Percentiles rank a stretch among this genome's conserved stretches.
phyloP scores from a whole-genome alignment of 2,888 invertebrate species.

The Urechis unicinctus region DNA sequence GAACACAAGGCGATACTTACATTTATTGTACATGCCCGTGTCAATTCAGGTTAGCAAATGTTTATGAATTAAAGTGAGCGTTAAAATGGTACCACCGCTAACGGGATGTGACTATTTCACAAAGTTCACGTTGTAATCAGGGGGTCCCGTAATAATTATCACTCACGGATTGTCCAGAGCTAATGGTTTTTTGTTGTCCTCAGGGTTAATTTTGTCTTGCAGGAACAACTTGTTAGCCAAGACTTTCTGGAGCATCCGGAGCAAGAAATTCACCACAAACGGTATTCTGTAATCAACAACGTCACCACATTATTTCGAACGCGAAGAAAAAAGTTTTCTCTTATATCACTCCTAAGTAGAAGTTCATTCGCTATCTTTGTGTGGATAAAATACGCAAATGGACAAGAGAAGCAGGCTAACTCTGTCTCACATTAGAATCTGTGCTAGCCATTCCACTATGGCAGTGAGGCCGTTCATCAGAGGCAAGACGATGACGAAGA shows the following conservation, averaged over 20 bases:
- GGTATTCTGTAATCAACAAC: conserved; percentile 23
- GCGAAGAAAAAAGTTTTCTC: too few relatives aligned
- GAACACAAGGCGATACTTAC: too few relatives aligned
- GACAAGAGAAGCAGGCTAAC: too few relatives aligned
- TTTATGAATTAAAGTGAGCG: too few relatives aligned
- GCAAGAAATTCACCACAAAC: conserved; percentile 18
- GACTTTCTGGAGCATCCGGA: conserved; percentile 25
- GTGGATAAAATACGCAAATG: too few relatives aligned
- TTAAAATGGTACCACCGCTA: too few relatives aligned
- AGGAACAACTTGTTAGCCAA: conserved; percentile 30
- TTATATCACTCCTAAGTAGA: too few relatives aligned
- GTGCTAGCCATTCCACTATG: conserved; percentile 19
- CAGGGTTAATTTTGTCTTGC: conserved; percentile 24
- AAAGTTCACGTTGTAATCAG: too few relatives aligned
- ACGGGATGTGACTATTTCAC: too few relatives aligned
- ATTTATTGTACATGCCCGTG: not conserved
- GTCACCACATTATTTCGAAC: too few relatives aligned
- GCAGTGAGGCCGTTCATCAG: conserved; percentile 13
- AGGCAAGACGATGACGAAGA: conserved; percentile 21
- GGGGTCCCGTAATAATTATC: too few relatives aligned
- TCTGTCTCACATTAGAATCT: conserved; percentile 16
- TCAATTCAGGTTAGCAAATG: not conserved
- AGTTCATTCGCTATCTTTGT: too few relatives aligned
- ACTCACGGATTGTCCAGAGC: conserved; percentile 34
- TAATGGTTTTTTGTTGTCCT: conserved; percentile 18